Percentiles rank a stretch among this genome's conserved stretches.
Evolutionary conservation across 2,888 invertebrate species (phyloP).

Genomic region (Drosophila subsilvestris): DNA sequence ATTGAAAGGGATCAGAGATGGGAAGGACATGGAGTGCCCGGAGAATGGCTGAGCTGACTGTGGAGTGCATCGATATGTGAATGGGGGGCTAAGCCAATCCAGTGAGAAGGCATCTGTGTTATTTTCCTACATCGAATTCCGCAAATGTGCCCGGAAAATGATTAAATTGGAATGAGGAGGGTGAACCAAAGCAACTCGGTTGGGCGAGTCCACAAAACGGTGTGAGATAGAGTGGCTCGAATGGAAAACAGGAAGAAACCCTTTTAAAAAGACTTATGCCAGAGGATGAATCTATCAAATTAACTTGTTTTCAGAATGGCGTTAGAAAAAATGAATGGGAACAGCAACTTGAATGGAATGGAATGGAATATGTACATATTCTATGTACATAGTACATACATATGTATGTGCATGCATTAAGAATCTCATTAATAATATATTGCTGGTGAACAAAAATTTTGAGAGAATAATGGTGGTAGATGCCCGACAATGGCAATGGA

Average conservation of each 20-base stretch:
- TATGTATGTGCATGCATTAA: no score
- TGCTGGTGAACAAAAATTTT: no score
- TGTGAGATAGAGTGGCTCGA: no score
- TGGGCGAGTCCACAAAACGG: not conserved
- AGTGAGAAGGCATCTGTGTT: not conserved
- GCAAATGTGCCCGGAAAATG: not conserved
- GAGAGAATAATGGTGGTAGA: no score
- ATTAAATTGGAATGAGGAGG: not conserved
- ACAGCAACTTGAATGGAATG: no score
- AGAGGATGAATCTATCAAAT: not conserved
- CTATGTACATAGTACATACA: no score
- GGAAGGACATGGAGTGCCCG: not conserved
- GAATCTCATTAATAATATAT: no score
- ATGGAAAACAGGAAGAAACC: not conserved
- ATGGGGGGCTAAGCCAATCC: not conserved
- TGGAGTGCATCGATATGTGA: conserved; percentile 10
- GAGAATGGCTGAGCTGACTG: not conserved
- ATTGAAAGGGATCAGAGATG: conserved; percentile 7
- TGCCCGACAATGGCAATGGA: no score
- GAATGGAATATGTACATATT: no score
- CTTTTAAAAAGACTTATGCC: not conserved
- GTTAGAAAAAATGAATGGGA: no score
- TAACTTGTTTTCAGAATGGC: not conserved
- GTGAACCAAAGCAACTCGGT: not conserved
- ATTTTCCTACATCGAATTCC: not conserved